phyloP scores from a whole-genome alignment of 1,140 invertebrate species.

The Panagrolaimus sp. region DNA sequence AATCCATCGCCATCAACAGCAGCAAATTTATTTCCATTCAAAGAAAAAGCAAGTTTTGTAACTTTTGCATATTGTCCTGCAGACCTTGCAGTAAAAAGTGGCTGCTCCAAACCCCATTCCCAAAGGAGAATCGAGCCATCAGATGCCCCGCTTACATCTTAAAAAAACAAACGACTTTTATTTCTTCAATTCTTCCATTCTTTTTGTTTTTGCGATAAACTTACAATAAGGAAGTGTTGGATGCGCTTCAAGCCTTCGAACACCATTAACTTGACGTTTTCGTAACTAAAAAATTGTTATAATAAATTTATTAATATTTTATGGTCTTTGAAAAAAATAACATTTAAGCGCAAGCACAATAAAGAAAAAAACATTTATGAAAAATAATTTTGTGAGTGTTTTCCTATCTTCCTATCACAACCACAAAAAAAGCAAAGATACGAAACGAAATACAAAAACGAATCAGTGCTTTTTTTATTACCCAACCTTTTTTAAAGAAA shows the following conservation, averaged over 20 bases:
- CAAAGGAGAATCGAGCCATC: conserved; percentile 94
- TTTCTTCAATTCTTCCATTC: conserved; percentile 12
- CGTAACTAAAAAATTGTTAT: conserved; percentile 61
- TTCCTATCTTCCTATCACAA: conserved; percentile 8
- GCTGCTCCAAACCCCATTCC: conserved; percentile 91
- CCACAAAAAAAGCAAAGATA: conserved; percentile 20
- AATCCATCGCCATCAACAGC: conserved; percentile 59
- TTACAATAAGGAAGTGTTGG: conserved; percentile 86
- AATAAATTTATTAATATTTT: conserved; percentile 22
- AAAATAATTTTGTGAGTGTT: not conserved
- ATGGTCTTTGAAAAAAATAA: conserved; percentile 20
- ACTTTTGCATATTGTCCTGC: conserved; percentile 90
- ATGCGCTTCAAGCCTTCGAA: conserved; percentile 88
- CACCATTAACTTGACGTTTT: conserved; percentile 74
- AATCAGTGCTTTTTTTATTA: conserved; percentile 15
- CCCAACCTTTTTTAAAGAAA: conserved; percentile 52
- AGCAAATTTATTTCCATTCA: conserved; percentile 83
- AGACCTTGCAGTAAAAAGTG: conserved; percentile 79
- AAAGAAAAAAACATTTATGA: not conserved
- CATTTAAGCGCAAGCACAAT: conserved; percentile 23
- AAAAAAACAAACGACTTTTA: conserved; percentile 34
- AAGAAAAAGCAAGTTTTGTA: conserved; percentile 83
- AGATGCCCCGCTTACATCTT: conserved; percentile 88
- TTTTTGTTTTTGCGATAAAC: conserved; percentile 60
- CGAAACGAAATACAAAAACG: conserved; percentile 16